phyloP scores from a whole-genome alignment of 2,888 invertebrate genomes.

The Caenorhabditis plicata region DNA sequence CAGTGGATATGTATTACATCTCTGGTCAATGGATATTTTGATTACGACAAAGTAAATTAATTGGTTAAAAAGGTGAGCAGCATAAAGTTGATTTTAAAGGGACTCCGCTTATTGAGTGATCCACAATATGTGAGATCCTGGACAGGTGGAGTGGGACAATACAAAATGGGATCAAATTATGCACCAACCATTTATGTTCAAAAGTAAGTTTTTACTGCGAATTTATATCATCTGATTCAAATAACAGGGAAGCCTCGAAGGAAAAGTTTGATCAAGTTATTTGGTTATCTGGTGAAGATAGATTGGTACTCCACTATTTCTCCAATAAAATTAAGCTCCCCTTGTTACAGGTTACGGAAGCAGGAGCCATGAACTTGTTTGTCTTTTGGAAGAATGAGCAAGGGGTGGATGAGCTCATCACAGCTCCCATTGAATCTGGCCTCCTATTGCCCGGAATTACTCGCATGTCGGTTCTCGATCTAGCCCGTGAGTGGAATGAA shows the following conservation, averaged over 20 bases:
- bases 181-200: slow-evolving; percentile 69
- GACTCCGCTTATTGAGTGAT: slow-evolving; percentile 87
- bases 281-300: slow-evolving; percentile 91
- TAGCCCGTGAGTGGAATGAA: slow-evolving; percentile 81
- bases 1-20: slow-evolving; percentile 85
- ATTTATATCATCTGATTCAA: too few species aligned
- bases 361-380: slow-evolving; percentile 97
- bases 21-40: slow-evolving; percentile 88
- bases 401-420: slow-evolving; percentile 84
- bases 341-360: slow-evolving; percentile 97
- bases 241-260: slow-evolving; percentile 13
- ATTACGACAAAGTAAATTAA: slow-evolving; percentile 11
- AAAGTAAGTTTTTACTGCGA: slow-evolving; percentile 6
- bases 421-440: slow-evolving; percentile 84
- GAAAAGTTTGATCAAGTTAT: slow-evolving; percentile 79
- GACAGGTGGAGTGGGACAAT: slow-evolving; percentile 87
- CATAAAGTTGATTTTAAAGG: slow-evolving; percentile 5
- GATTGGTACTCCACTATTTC: too few species aligned
- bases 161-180: slow-evolving; percentile 83
- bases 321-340: too few species aligned
- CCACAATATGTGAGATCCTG: slow-evolving; percentile 78
- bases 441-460: slow-evolving; percentile 92
- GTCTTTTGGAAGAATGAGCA: slow-evolving; percentile 81
- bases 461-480: slow-evolving; percentile 80
- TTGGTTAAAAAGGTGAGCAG: background rate